phyloP scores from a whole-genome alignment of 2,888 invertebrate species.

The Norana najaformis region DNA sequence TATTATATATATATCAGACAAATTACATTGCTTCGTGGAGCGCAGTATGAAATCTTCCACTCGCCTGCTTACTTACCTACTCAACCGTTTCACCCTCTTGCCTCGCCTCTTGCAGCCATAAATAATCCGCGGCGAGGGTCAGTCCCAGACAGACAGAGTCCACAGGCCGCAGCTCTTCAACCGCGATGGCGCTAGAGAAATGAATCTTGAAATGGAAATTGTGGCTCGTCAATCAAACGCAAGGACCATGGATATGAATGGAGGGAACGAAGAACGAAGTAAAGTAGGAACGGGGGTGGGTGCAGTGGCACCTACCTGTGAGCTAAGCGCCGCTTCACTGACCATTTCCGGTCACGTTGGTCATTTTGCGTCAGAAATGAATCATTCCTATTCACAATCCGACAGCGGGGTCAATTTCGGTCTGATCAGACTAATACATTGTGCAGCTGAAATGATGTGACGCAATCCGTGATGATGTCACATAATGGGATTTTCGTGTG shows the following conservation, averaged over 20 bases:
- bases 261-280: neutral
- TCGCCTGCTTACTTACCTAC: slow-evolving; percentile 25
- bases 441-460: too few relatives aligned
- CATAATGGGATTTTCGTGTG: too few relatives aligned
- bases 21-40: neutral
- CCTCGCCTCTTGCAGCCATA: neutral
- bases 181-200: neutral
- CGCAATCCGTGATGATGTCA: too few relatives aligned
- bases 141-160: neutral
- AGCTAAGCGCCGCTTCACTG: neutral
- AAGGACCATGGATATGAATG: neutral
- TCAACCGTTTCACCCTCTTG: neutral
- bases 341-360: neutral
- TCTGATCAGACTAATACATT: neutral
- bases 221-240: neutral
- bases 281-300: neutral
- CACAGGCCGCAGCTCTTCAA: neutral
- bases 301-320: neutral
- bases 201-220: neutral
- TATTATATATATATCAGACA: neutral
- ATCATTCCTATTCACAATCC: neutral
- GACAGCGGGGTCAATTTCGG: neutral
- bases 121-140: neutral
- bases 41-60: neutral
- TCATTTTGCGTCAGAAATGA: neutral